Evolutionary conservation across 2,797 vertebrate genomes (phyloP).

Genomic region (Pteropus rufus): DNA sequence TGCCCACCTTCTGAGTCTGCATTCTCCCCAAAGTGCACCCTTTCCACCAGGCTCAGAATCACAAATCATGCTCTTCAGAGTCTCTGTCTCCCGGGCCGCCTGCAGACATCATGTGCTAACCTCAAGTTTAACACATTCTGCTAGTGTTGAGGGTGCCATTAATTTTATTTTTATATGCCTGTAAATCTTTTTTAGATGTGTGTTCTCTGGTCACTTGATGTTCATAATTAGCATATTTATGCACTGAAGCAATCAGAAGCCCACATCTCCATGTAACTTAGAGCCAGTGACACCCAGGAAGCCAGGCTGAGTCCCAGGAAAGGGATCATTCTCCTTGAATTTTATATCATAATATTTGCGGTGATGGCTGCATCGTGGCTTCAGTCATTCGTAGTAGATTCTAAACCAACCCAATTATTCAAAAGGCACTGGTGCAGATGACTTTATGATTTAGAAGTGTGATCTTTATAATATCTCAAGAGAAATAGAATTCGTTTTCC

Average conservation of each 20-base stretch:
- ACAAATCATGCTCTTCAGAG: neutral
- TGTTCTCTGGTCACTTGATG: neutral
- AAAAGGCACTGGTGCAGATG: neutral
- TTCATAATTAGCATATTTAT: slow-evolving; percentile 21
- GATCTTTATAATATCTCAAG: slow-evolving; percentile 37
- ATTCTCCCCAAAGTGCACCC: neutral
- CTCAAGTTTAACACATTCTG: neutral
- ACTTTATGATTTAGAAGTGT: slow-evolving; percentile 18
- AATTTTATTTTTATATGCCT: slow-evolving; percentile 42
- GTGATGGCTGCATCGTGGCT: neutral
- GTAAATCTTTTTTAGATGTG: slow-evolving; percentile 10
- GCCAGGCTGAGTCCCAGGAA: neutral
- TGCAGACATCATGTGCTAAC: accelerated
- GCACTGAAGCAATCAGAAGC: neutral
- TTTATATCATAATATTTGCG: neutral
- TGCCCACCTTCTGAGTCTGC: neutral
- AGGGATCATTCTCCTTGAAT: neutral
- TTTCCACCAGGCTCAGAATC: neutral
- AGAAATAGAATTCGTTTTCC: slow-evolving; percentile 17
- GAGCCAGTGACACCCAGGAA: neutral
- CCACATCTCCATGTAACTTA: neutral
- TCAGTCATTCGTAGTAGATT: slow-evolving; percentile 24
- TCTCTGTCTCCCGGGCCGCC: neutral
- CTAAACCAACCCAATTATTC: neutral
- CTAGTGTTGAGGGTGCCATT: neutral